Conservation (phyloP, 2,113 vertebrate species). For the Panthera leo region DNA sequence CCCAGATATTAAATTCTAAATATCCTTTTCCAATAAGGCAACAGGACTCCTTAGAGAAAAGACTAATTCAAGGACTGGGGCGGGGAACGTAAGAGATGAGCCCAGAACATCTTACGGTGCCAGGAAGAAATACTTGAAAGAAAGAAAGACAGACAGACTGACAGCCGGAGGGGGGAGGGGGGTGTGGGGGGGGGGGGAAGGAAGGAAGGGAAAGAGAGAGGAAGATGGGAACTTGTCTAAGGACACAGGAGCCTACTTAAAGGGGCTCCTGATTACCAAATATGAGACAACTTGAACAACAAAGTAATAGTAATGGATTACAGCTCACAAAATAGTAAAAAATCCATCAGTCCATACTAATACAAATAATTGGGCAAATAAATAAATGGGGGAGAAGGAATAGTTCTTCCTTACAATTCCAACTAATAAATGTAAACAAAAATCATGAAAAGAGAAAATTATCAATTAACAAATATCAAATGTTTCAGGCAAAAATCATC, state of each 20-base stretch:
- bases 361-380: not conserved
- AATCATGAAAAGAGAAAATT: not conserved
- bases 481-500: not conserved
- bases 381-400: not conserved
- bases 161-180: accelerated
- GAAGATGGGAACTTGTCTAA: not conserved
- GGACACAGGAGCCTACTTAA: not conserved
- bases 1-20: not conserved
- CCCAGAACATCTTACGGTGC: not conserved
- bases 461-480: not conserved
- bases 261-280: not conserved
- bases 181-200: not conserved
- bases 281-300: not conserved
- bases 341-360: not conserved
- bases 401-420: not conserved
- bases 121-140: not conserved
- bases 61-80: not conserved
- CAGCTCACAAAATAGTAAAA: not conserved
- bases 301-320: not conserved
- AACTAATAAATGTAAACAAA: not conserved
- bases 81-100: not conserved
- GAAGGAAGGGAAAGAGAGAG: not conserved
- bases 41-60: not conserved
- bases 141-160: not conserved
- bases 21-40: not conserved